Evolutionary conservation across 2,797 vertebrate genomes (phyloP).

Genomic region (Carduelis carduelis): DNA sequence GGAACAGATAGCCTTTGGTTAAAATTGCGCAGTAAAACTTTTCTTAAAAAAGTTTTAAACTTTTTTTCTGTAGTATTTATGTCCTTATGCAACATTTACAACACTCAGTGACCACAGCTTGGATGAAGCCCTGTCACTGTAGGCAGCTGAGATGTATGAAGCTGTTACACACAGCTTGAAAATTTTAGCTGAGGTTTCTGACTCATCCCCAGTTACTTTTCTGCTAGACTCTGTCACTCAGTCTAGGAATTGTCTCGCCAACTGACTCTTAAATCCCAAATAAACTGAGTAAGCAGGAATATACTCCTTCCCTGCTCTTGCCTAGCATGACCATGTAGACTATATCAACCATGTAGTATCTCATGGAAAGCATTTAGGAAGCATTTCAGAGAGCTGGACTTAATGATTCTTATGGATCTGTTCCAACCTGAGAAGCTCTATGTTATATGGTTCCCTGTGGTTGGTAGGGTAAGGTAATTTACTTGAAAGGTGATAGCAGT

Average conservation of each 20-base stretch:
- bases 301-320: not conserved
- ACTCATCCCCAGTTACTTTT: not conserved
- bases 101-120: not conserved
- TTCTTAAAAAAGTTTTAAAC: not conserved
- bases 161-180: not conserved
- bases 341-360: not conserved
- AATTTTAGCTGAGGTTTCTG: not conserved
- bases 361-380: not conserved
- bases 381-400: not conserved
- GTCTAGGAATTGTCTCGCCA: not conserved
- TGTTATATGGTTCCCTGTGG: not conserved
- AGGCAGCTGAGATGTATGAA: not conserved
- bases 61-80: not conserved
- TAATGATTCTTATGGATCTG: not conserved
- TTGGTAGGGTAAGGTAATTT: not conserved
- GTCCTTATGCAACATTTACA: not conserved
- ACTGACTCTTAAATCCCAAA: not conserved
- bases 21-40: not conserved
- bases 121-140: not conserved
- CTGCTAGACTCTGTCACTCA: not conserved
- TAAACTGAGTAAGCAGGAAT: not conserved
- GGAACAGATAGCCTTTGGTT: not conserved
- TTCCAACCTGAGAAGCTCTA: not conserved
- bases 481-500: not conserved
- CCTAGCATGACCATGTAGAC: too few relatives aligned